Base-by-base conservation (phyloP, 2,797 vertebrate species). In the Falco naumanni region DNA sequence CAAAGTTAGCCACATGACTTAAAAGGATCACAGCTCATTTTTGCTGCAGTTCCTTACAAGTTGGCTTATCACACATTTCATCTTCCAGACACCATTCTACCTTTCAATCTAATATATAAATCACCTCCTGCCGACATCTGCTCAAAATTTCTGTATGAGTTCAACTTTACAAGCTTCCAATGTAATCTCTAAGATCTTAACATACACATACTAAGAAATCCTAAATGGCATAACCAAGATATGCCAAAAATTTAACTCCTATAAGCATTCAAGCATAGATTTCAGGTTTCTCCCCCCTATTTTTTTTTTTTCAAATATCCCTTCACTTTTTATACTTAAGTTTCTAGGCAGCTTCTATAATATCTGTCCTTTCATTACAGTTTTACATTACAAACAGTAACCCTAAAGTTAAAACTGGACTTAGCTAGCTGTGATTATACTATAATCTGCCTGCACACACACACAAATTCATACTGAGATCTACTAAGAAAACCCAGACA, bases 251-350 rank as follows among this genome's bases (percentile, higher is more conserved):
- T 13, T 17, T 50, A 41, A 17, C n/a, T 84, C 29, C 75, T 45
- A 0, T 7, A 80, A 54, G 29, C 13, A 24, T 3, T 37, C 24
- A 34, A 29, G 2, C 34, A 59, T 1, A 63, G 4, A 45, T 33
- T 76, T 43, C 57, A 61, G 72, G 41, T 7, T 21, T 14, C 5
- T 4, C 3, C 7, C 7, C 6, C 5, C 3, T 0, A 20, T 6
- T 3, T 4, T 2, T 3, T 15, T 6, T 39, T 41, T 34, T 51
- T 11, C 2, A 20, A 51, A 20, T 4, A 64, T 7, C 33, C 11
- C 19, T 75, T 56, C 1, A 0, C 16, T 68, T 81, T 86, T 64
- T 51, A 41, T 6, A 57, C 11, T 19, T 34, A 6, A 5, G 18
- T 43, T 70, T 78, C 48, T 3, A 72, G 37, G 9, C 2, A 7